phyloP scores from a whole-genome alignment of 2,888 invertebrate species.

The Oegoconia quadripuncta region DNA sequence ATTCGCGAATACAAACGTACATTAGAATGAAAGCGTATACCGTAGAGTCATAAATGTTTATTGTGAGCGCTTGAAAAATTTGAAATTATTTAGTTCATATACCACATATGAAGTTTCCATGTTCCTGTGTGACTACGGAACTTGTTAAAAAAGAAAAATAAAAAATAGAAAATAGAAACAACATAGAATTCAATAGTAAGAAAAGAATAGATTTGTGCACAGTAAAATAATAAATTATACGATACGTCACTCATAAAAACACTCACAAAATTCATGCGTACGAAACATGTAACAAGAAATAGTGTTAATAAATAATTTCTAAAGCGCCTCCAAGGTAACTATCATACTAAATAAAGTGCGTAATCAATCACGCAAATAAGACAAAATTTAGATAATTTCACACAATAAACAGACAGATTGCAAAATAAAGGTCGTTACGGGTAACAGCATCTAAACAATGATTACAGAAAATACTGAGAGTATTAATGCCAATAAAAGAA shows the following conservation, averaged over 20 bases:
- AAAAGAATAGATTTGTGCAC: not conserved
- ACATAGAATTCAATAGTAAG: not conserved
- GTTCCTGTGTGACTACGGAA: too few relatives aligned
- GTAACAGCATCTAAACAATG: conserved; percentile 25
- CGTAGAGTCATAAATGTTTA: too few relatives aligned
- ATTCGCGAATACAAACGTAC: too few relatives aligned
- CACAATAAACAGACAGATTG: conserved; percentile 21
- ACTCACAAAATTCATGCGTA: conserved; percentile 11
- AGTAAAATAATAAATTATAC: not conserved
- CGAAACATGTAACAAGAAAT: conserved; percentile 6
- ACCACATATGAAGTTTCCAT: too few relatives aligned
- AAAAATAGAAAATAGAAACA: not conserved
- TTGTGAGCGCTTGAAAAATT: too few relatives aligned
- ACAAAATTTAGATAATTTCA: conserved; percentile 13
- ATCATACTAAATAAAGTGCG: conserved; percentile 2
- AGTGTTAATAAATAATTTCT: not conserved
- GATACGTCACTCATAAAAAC: conserved; percentile 2
- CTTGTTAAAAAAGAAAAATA: too few relatives aligned
- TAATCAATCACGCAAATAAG: conserved; percentile 20
- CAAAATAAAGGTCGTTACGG: conserved; percentile 25
- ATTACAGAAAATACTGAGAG: conserved; percentile 22
- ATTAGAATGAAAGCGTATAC: too few relatives aligned
- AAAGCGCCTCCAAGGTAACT: not conserved
- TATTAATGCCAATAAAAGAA: conserved; percentile 15
- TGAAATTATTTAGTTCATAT: too few relatives aligned